A percentile compares a stretch with the other conserved stretches of the same genome.
Conservation (phyloP, 2,113 vertebrate species). For the Aphelocoma coerulescens region DNA sequence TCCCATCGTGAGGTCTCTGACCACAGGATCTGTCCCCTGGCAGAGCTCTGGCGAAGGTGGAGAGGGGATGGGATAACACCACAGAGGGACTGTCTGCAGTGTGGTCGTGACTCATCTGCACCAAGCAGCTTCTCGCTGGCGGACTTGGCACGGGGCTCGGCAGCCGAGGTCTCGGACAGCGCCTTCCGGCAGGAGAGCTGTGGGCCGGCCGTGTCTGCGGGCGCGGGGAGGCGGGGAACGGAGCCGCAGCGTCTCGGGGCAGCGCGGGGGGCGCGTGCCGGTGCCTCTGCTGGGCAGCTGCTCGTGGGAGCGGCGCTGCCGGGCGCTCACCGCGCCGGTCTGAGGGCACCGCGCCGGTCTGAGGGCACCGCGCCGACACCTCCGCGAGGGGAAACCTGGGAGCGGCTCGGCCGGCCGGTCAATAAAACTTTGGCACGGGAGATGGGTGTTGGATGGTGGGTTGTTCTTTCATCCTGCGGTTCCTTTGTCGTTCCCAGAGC, state of each 20-base stretch:
- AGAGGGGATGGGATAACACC: neutral
- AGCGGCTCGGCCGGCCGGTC: neutral
- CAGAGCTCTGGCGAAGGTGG: constrained; percentile 22
- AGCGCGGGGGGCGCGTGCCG: neutral
- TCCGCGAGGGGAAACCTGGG: neutral
- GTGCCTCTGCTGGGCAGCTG: neutral
- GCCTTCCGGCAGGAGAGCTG: neutral
- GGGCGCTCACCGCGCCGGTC: neutral
- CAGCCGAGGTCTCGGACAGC: neutral
- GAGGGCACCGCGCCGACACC: rapidly evolving
- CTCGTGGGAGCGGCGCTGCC: neutral
- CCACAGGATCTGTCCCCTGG: neutral
- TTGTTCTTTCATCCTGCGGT: neutral
- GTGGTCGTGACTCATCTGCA: constrained; percentile 28
- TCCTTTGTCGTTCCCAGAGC: neutral
- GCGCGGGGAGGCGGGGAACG: neutral
- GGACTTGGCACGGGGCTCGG: neutral
- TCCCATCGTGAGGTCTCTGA: constrained; percentile 23
- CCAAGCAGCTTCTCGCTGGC: neutral
- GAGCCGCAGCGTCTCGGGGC: neutral
- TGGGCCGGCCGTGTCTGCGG: neutral
- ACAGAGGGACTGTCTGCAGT: neutral
- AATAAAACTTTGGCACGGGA: neutral
- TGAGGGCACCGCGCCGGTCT: rapidly evolving
- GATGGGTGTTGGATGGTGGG: neutral